Evolutionary conservation across 2,888 invertebrate genomes (phyloP).

Genomic region (Lissocephala sabroskyi): DNA sequence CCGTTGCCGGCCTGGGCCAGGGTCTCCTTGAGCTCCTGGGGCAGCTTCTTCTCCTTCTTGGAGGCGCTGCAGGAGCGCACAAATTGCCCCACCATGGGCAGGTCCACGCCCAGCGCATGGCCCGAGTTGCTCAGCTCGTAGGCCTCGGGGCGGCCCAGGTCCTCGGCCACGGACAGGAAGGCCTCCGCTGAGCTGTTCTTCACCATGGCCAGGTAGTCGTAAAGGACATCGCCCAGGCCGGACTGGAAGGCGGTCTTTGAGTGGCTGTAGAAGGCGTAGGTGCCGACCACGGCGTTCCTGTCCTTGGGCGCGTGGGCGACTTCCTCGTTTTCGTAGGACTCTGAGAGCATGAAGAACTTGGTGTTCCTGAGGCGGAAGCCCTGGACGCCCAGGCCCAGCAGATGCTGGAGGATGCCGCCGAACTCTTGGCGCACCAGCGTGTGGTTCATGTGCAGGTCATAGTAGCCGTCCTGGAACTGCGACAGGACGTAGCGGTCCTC

Average conservation of each 20-base stretch:
- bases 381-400: constrained; percentile 83
- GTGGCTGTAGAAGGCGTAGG: constrained; percentile 80
- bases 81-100: constrained; percentile 69
- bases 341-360: constrained; percentile 75
- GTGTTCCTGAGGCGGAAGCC: constrained; percentile 83
- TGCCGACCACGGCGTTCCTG: constrained; percentile 70
- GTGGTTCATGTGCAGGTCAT: constrained; percentile 88
- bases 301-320: constrained; percentile 41
- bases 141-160: constrained; percentile 60
- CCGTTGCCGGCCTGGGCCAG: constrained; percentile 47
- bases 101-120: constrained; percentile 61
- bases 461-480: constrained; percentile 79
- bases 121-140: constrained; percentile 45
- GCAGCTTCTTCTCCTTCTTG: constrained; percentile 45
- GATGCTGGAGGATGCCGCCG: constrained; percentile 78
- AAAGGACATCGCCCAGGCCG: constrained; percentile 75
- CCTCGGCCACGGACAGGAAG: constrained; percentile 70
- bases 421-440: constrained; percentile 78
- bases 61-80: constrained; percentile 48
- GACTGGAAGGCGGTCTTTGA: constrained; percentile 78
- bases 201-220: constrained; percentile 78
- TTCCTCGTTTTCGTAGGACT: constrained; percentile 73
- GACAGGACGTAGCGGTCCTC: constrained; percentile 80
- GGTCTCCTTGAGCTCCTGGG: constrained; percentile 47
- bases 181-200: constrained; percentile 75